phyloP scores from a whole-genome alignment of 2,113 vertebrate genomes.

The Piprites chloris region DNA sequence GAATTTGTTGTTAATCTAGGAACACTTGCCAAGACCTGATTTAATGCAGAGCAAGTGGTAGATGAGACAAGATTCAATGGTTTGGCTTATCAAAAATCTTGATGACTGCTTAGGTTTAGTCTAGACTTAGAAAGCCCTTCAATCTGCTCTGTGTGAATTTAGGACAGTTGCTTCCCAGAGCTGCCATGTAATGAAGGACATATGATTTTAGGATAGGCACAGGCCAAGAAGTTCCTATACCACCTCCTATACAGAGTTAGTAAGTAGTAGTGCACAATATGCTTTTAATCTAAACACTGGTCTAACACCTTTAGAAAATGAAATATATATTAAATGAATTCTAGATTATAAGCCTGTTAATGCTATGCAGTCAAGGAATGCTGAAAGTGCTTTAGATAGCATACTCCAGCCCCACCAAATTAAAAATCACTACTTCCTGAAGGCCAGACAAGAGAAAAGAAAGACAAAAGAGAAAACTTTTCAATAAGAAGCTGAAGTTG shows the following conservation, averaged over 20 bases:
- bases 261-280: not conserved
- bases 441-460: not conserved
- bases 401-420: accelerated
- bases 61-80: slow-evolving; percentile 17
- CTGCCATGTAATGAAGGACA: not conserved
- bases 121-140: not conserved
- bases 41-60: not conserved
- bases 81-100: not conserved
- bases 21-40: slow-evolving; percentile 41
- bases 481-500: not conserved
- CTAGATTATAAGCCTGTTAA: not conserved
- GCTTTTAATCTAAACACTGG: slow-evolving; percentile 25
- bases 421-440: not conserved
- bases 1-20: slow-evolving; percentile 21
- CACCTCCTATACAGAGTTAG: not conserved
- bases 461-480: not conserved
- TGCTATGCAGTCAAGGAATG: not conserved
- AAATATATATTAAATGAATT: not conserved
- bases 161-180: not conserved
- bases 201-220: not conserved
- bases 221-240: not conserved
- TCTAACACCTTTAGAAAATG: slow-evolving; percentile 2
- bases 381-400: not conserved
- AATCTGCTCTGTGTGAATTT: not conserved
- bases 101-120: not conserved